phyloP scores from a whole-genome alignment of 2,113 vertebrate genomes.

The Nesoenas mayeri region DNA sequence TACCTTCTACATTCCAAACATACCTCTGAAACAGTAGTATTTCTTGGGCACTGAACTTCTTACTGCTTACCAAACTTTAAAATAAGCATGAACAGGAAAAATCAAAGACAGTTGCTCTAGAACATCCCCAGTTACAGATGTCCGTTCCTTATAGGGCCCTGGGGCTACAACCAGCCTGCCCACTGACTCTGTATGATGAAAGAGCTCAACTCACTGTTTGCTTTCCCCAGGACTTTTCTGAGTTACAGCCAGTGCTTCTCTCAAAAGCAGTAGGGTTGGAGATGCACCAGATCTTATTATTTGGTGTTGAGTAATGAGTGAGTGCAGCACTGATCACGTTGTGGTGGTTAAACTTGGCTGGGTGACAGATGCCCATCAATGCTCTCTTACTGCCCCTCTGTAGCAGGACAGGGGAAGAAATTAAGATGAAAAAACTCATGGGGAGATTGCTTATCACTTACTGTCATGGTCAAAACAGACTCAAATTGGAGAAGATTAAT shows the following conservation, averaged over 20 bases:
- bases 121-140: neutral
- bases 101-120: neutral
- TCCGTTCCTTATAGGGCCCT: neutral
- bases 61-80: neutral
- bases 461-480: neutral
- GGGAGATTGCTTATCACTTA: neutral
- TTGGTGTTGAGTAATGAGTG: neutral
- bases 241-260: neutral
- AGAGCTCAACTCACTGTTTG: neutral
- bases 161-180: neutral
- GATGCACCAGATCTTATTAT: neutral
- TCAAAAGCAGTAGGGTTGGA: neutral
- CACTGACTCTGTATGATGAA: fast-evolving
- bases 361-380: neutral
- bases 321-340: fast-evolving
- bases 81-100: neutral
- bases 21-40: neutral
- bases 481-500: neutral
- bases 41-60: neutral
- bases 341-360: neutral
- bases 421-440: neutral
- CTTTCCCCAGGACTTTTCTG: neutral
- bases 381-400: neutral
- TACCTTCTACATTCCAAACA: neutral
- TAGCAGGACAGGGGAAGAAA: neutral